Percentiles rank a stretch among this genome's conserved stretches.
Conservation (phyloP, 2,888 invertebrate genomes). For the Corythucha ciliata region DNA sequence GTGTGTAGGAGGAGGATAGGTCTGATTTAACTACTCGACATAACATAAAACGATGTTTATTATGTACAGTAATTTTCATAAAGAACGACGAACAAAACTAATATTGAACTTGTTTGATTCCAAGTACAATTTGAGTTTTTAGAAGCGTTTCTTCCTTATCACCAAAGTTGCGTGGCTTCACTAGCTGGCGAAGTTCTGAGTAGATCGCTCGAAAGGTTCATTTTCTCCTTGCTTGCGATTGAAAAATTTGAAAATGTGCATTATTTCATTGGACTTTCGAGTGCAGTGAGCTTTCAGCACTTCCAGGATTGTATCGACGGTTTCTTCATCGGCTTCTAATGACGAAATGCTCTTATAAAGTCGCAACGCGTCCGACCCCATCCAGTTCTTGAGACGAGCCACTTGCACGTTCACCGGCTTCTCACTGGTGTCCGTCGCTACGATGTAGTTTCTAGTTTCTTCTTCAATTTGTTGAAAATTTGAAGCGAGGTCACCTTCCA, state of each 20-base stretch:
- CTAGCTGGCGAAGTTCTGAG: too few species aligned
- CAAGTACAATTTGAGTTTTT: too few species aligned
- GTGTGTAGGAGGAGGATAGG: too few species aligned
- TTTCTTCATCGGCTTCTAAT: not conserved
- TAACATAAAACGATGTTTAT: too few species aligned
- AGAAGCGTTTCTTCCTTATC: too few species aligned
- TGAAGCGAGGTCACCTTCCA: constrained; percentile 15
- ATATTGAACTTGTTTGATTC: too few species aligned
- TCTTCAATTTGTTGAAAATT: constrained; percentile 20
- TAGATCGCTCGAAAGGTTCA: constrained; percentile 27
- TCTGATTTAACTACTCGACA: too few species aligned
- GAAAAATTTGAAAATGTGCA: constrained; percentile 27
- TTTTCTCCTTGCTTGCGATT: constrained; percentile 20
- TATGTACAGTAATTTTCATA: too few species aligned
- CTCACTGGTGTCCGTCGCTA: constrained; percentile 19
- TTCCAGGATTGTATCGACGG: constrained; percentile 12
- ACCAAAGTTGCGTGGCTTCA: too few species aligned
- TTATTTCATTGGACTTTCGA: constrained; percentile 26
- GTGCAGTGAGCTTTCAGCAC: constrained; percentile 22
- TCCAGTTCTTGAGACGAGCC: too few species aligned
- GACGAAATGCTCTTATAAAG: constrained; percentile 9
- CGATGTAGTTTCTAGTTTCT: constrained; percentile 17
- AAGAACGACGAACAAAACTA: too few species aligned
- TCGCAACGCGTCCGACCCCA: constrained; percentile 1
- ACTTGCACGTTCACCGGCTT: constrained; percentile 22